phyloP scores from a whole-genome alignment of 2,797 vertebrate genomes.

The Epinephelus coioides region DNA sequence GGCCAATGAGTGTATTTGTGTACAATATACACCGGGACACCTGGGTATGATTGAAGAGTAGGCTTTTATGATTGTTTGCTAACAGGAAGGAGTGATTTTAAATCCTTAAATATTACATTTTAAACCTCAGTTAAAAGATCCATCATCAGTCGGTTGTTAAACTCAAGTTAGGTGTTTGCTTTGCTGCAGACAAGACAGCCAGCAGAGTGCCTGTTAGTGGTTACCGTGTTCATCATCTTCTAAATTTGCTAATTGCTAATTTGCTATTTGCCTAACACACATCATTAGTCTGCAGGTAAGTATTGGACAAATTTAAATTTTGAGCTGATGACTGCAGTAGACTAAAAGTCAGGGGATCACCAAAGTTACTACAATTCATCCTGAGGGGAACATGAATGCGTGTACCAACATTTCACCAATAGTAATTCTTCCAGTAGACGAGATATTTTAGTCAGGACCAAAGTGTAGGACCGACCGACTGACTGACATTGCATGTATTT shows the following conservation, averaged over 20 bases:
- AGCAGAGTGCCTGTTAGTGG: not conserved
- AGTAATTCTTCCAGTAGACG: accelerated
- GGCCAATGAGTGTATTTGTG: no score
- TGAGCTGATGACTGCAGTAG: not conserved
- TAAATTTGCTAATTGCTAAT: no score
- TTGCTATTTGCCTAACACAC: no score
- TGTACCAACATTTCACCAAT: not conserved
- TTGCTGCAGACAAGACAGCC: not conserved
- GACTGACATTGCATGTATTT: not conserved
- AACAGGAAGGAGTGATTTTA: not conserved
- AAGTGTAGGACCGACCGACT: not conserved
- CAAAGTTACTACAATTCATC: not conserved
- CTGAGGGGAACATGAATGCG: not conserved
- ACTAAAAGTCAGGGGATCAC: no score
- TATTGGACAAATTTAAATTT: not conserved
- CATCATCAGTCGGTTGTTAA: not conserved
- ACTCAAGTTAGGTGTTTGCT: not conserved
- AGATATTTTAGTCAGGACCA: not conserved
- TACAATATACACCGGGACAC: not conserved
- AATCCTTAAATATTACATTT: no score
- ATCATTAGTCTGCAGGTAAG: no score
- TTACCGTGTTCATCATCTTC: no score
- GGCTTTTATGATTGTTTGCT: not conserved
- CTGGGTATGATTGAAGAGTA: not conserved
- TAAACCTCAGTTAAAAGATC: not conserved